Base-by-base conservation (phyloP, 1,140 invertebrate genomes). In the Parasteatoda tepidariorum region DNA sequence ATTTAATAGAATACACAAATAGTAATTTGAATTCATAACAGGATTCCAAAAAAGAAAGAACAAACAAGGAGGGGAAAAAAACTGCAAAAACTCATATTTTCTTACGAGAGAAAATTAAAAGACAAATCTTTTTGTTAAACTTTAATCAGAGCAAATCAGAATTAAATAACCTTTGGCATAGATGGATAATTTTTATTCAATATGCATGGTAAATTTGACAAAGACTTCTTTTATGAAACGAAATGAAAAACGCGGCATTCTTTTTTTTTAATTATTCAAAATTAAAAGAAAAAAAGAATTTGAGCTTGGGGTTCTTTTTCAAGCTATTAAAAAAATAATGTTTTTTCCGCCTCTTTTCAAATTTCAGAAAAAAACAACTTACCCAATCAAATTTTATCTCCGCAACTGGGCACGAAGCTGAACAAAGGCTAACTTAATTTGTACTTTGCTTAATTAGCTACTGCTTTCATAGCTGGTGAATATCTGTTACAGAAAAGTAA, bases 121-220 rank as follows among this genome's bases (percentile, higher is more conserved):
- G 38, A 48, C 38, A 48, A 76, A 64, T 76, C 26, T 54, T 30
- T 67, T 78, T 78, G 62, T 78, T 67, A 78, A 78, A 78, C 75
- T 78, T 82, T 82, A 82, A 82, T 82, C 78, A 82, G 78, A 61
- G 67, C 54, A 71, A 82, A 82, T 82, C 66, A 71, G 67, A 70
- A 70, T 70, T 48, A 82, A 82, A 71, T 67, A 82, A 82, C 30
- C 33, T 82, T 61, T 54, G 66, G 30, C 55, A 71, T 55, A 61
- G 55, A 24, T n/a, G 9, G 48, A 61, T 70, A 70, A 82, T 82
- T 82, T 41, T 33, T 22, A 59, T 82, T 71, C 67, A 82, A 61
- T 70, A 61, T 61, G 66, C 78, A 62, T 30, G 48, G 31, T 71
- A 41, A 82, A 82, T 71, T 70, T 59, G 13, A 30, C 34, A 79